A percentile compares a stretch with the other conserved stretches of the same genome.
Evolutionary conservation across 53 echinoderm and acorn worm genomes (phyloP).

Genomic region (Stichopus horrens): DNA sequence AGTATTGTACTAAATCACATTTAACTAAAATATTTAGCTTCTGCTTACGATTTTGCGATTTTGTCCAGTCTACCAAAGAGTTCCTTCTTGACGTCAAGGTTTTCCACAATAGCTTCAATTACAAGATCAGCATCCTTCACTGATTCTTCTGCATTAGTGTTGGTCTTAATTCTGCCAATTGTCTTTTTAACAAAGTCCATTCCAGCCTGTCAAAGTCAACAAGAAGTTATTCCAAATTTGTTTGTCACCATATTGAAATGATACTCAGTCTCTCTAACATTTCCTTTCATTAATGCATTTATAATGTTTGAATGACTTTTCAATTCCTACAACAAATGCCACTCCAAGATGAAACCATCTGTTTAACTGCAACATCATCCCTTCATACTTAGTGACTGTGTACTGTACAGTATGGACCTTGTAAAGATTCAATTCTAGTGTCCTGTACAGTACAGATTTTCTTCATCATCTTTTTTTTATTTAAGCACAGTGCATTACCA

Average conservation of each 20-base stretch:
- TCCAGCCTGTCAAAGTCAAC: constrained; percentile 57
- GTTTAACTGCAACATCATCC: too few relatives aligned
- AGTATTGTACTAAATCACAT: neutral
- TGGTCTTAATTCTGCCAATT: constrained; percentile 56
- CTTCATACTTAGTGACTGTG: too few relatives aligned
- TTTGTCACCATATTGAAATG: neutral
- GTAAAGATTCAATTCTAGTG: too few relatives aligned
- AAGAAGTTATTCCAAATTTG: neutral
- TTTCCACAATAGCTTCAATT: constrained; percentile 93
- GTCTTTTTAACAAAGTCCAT: constrained; percentile 67
- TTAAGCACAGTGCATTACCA: too few relatives aligned
- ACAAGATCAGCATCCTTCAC: constrained; percentile 77
- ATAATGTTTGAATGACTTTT: too few relatives aligned
- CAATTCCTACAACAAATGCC: too few relatives aligned
- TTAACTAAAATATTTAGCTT: neutral
- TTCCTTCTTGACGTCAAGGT: constrained; percentile 82
- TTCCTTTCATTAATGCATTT: too few relatives aligned
- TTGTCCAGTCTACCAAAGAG: constrained; percentile 84
- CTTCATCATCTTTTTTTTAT: too few relatives aligned
- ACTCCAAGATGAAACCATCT: too few relatives aligned
- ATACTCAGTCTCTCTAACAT: too few relatives aligned
- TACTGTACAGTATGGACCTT: too few relatives aligned
- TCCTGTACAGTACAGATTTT: too few relatives aligned
- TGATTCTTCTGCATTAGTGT: constrained; percentile 66
- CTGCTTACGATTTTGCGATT: constrained; percentile 81